Conservation (phyloP, 1,140 invertebrate species). For the Centruroides sculpturatus region DNA sequence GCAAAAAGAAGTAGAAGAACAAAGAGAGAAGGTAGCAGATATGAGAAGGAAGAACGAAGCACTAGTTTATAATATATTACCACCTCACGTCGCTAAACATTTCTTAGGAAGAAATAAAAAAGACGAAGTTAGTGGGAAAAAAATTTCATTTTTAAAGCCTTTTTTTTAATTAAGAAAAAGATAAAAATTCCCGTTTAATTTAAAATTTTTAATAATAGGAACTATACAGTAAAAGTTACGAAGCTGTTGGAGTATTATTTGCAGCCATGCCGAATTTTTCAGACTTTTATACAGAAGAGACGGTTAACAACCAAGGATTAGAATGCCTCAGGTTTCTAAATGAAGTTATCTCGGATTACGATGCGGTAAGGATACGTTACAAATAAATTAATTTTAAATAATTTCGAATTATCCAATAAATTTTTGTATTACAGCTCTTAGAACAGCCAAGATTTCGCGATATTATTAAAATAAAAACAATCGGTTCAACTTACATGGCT, state of each 20-base stretch:
- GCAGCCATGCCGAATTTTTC: slow-evolving; percentile 91
- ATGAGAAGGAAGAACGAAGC: slow-evolving; percentile 77
- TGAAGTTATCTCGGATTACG: slow-evolving; percentile 96
- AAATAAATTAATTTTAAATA: too few species aligned
- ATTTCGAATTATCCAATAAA: neutral
- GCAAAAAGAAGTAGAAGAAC: slow-evolving; percentile 53
- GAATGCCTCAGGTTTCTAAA: slow-evolving; percentile 91
- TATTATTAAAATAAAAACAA: slow-evolving; percentile 96
- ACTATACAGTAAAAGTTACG: slow-evolving; percentile 82
- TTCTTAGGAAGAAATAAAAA: slow-evolving; percentile 53
- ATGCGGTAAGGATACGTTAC: slow-evolving; percentile 51
- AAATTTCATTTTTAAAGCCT: neutral
- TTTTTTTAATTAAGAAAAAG: too few species aligned
- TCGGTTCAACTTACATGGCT: slow-evolving; percentile 95
- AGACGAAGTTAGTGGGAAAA: slow-evolving; percentile 21
- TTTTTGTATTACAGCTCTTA: slow-evolving; percentile 48
- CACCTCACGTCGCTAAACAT: slow-evolving; percentile 77
- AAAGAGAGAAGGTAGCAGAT: slow-evolving; percentile 67
- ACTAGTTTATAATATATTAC: slow-evolving; percentile 50
- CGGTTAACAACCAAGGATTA: slow-evolving; percentile 88
- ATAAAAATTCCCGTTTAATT: neutral
- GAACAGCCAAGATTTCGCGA: slow-evolving; percentile 63
- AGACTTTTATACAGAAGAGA: slow-evolving; percentile 90
- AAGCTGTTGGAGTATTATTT: slow-evolving; percentile 80
- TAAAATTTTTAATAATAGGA: slow-evolving; percentile 39